Evolutionary conservation across 2,113 vertebrate genomes (phyloP), one percentile per base, ranked within the genome.

Genomic region (Murina feae): DNA sequence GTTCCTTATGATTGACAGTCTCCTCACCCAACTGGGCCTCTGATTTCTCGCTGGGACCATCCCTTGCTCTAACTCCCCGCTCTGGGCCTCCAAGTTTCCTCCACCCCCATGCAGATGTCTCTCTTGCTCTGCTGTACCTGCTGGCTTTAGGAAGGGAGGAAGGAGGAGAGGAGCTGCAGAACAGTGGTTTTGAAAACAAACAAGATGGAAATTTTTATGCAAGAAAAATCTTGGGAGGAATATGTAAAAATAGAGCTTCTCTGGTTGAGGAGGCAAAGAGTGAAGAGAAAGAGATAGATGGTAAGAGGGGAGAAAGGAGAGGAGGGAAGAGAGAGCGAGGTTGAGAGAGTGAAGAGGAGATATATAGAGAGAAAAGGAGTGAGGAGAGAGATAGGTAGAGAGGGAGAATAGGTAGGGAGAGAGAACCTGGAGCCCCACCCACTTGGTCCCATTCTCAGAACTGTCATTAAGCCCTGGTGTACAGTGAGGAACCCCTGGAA

Each of bases 171-270:
- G 23, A 79, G 30, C 14, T 9, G n/a, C 32, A 21, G 25, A 79
- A n/a, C 13, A 49, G 60, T 55, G 86, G 23, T 83, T 78, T 39
- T 35, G 35, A 42, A n/a, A 58, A 78, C 53, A 55, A 37, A 72
- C 13, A 72, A 21, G 1, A 21, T 58, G 39, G 76, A 53, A 25
- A 87, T 86, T 79, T 79, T 74, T 63, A 78, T 81, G 32, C 51
- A 80, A 90, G 76, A 32, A 88, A 49, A 88, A 65, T 71, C 23
- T 85, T 88, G 72, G n/a, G 35, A 32, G 85, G 72, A 75, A 23
- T 30, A 55, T 92, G 30, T 87, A 87, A 60, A 69, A 75, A 88
- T 18, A 65, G 65, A 75, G 65, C 2, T 47, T 8, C 55, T 92
- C 53, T 91, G 44, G 21, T 9, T 66, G 30, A 44, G 75, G n/a